These are phyloP conservation scores for Strigamia transsilvanica DNA, from an alignment of 2,888 invertebrate species.

Conservation along the genomic window DNA sequence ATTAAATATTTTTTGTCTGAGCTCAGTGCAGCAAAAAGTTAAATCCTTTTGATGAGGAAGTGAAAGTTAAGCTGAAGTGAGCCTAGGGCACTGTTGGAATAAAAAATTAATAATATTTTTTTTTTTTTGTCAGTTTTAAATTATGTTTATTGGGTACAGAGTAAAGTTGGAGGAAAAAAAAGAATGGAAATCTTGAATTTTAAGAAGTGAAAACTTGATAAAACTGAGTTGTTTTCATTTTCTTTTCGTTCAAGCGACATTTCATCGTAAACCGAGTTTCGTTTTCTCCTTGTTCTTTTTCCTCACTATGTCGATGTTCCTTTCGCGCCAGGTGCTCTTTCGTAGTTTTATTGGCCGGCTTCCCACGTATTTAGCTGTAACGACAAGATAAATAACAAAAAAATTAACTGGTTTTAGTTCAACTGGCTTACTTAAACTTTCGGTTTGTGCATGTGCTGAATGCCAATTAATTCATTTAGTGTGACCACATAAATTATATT, in stretches of 20 bases:
- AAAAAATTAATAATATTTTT: neutral
- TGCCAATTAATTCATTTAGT: too few species aligned
- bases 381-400: slow-evolving; percentile 49
- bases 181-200: too few species aligned
- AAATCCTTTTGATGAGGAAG: slow-evolving; percentile 2
- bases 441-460: too few species aligned
- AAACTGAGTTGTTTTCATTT: neutral
- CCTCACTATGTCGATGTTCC: slow-evolving; percentile 90
- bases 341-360: slow-evolving; percentile 97
- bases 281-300: slow-evolving; percentile 97
- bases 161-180: neutral
- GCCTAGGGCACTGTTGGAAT: neutral
- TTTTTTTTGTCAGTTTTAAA: neutral
- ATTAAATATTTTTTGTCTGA: neutral
- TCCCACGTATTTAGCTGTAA: slow-evolving; percentile 94
- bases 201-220: neutral
- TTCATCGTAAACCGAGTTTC: slow-evolving; percentile 69
- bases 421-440: too few species aligned
- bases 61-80: neutral
- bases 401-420: slow-evolving; percentile 5
- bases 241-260: neutral
- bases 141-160: neutral
- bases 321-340: slow-evolving; percentile 95
- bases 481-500: too few species aligned
- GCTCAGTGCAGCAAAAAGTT: neutral